Conservation (phyloP, 2,113 vertebrate genomes). For the Dipodomys ordii region DNA sequence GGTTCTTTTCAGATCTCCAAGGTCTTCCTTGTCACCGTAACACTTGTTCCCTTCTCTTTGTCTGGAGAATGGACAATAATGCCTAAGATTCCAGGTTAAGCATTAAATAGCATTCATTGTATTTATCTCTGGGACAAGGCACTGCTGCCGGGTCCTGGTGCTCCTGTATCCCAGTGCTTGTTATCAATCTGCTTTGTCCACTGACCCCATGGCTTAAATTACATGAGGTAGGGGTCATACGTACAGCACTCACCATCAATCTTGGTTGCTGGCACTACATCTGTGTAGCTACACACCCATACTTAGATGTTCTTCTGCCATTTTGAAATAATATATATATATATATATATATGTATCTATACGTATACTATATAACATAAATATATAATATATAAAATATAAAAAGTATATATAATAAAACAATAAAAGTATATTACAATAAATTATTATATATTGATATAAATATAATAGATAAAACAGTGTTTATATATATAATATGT, state of each 20-base stretch:
- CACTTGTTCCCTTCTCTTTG: not conserved
- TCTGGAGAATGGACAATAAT: not conserved
- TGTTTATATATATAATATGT: not conserved
- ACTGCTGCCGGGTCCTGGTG: rapidly evolving
- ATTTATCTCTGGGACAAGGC: not conserved
- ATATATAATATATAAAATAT: too few species aligned
- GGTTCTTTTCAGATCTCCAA: not conserved
- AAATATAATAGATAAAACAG: too few species aligned
- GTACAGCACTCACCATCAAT: not conserved
- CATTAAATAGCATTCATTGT: not conserved
- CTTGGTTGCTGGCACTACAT: too few species aligned
- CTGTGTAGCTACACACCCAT: too few species aligned
- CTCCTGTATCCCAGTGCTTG: not conserved
- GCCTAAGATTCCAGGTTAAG: not conserved
- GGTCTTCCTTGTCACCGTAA: not conserved
- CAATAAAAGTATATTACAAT: too few species aligned
- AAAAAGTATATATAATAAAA: too few species aligned
- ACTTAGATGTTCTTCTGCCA: not conserved
- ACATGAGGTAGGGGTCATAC: rapidly evolving
- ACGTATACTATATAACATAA: too few species aligned
- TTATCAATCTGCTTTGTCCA: not conserved
- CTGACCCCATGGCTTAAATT: not conserved
- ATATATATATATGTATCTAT: too few species aligned
- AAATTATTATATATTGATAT: too few species aligned
- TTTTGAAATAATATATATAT: not conserved